Evolutionary conservation across 1,140 invertebrate species (phyloP).

Genomic region (Cydia fagiglandana): DNA sequence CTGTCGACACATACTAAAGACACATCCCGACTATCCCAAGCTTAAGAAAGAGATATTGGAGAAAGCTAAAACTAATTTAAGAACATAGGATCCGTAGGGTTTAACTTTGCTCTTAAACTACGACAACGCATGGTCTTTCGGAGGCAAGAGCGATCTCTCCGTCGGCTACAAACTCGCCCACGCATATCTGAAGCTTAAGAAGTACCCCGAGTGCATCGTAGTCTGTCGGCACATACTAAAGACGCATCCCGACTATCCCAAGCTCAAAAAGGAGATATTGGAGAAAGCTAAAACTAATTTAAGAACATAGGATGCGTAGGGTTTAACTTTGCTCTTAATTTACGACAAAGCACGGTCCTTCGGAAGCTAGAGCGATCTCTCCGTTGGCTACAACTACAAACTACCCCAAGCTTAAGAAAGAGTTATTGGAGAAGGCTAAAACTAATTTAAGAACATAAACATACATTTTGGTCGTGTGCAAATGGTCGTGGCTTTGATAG

Average conservation of each 20-base stretch:
- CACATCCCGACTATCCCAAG: too few species aligned
- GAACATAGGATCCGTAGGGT: too few species aligned
- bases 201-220: conserved; percentile 87
- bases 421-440: conserved; percentile 96
- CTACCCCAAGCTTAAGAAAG: conserved; percentile 95
- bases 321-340: conserved; percentile 60
- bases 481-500: too few species aligned
- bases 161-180: conserved; percentile 96
- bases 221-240: conserved; percentile 87
- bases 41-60: too few species aligned
- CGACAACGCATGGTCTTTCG: conserved; percentile 91
- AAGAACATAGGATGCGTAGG: neutral
- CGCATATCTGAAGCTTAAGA: conserved; percentile 94
- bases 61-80: too few species aligned
- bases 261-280: conserved; percentile 95
- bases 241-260: conserved; percentile 92
- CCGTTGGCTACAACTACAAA: conserved; percentile 95
- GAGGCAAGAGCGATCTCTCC: conserved; percentile 88
- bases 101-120: too few species aligned
- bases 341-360: conserved; percentile 94
- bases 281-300: conserved; percentile 93
- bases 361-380: conserved; percentile 88
- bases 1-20: too few species aligned
- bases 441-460: conserved; percentile 75
- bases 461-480: too few species aligned